Base-by-base conservation (phyloP, 2,888 invertebrate genomes). In the Adelphocoris suturalis region DNA sequence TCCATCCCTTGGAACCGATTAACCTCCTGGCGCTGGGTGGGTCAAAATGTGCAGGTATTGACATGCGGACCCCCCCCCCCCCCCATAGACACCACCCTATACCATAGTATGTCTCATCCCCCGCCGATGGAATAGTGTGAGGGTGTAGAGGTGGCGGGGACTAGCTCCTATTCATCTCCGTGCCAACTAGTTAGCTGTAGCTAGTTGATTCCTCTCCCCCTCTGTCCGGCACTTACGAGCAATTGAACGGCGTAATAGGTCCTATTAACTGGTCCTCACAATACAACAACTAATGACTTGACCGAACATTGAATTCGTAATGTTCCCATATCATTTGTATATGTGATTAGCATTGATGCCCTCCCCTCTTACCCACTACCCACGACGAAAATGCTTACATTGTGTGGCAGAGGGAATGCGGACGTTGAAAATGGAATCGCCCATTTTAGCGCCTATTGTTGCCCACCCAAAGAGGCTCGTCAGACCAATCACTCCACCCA, bases 211-310 rank as follows among this genome's bases (percentile, higher is more conserved):
- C 37, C 23, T 27, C 28, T 75, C 78, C 76, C 78, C 28, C 27
- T 28, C 12, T 27, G 61, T 61, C 37, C 61, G 12, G n/a, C 57
- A 23, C 37, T 55, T 28, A 85, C 85, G 85, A 85, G 57, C 85
- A 57, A 85, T 85, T 85, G 86, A 75, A 61, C 76, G 48, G 76
- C 86, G 76, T 86, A 86, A 86, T 86, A 86, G 75, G 47, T 46
- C 86, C 86, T 86, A 86, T 86, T 86, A 86, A 86, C 86, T 86
- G 86, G 48, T 86, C 86, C 68, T 68, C 86, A 86, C 86, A 86
- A 86, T 86, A 48, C 68, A 86, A 76, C 86, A 68, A 86, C 86
- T 86, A 75, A 86, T 86, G 86, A 86, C 86, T 61, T 19, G 75
- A 52, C 86, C 68, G 76, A 75, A 86, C 86, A 75, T 75, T 86